Evolutionary conservation across 2,797 vertebrate species (phyloP).

Genomic region (Malacoraja senta): DNA sequence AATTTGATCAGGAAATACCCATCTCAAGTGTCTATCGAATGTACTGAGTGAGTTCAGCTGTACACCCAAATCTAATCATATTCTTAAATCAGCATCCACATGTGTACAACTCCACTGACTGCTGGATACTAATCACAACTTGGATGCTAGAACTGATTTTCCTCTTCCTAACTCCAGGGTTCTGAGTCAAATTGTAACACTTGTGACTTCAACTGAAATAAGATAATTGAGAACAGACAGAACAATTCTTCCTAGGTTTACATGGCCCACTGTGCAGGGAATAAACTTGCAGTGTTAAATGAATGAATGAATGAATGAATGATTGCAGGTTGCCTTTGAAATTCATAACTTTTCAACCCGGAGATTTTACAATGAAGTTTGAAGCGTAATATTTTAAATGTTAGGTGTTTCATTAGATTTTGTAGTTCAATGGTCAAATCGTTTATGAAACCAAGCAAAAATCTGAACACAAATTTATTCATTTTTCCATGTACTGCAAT

Average conservation of each 20-base stretch:
- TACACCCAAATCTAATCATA: background rate
- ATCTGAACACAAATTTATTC: background rate
- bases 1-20: background rate
- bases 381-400: background rate
- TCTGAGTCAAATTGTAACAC: background rate
- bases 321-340: background rate
- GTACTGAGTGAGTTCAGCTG: background rate
- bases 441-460: background rate
- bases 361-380: background rate
- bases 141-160: background rate
- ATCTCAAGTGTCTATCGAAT: background rate
- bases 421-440: background rate
- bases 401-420: background rate
- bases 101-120: background rate
- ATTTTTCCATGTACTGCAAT: background rate
- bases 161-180: background rate
- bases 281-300: background rate
- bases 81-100: background rate
- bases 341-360: background rate
- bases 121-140: background rate
- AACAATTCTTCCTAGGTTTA: background rate
- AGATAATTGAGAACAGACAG: slow-evolving; percentile 1
- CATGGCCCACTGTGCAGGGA: background rate
- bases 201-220: background rate
- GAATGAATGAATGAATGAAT: background rate